A percentile compares a stretch with the other conserved stretches of the same genome.
Conservation (phyloP, 2,113 vertebrate species). For the Miniopterus natalensis region DNA sequence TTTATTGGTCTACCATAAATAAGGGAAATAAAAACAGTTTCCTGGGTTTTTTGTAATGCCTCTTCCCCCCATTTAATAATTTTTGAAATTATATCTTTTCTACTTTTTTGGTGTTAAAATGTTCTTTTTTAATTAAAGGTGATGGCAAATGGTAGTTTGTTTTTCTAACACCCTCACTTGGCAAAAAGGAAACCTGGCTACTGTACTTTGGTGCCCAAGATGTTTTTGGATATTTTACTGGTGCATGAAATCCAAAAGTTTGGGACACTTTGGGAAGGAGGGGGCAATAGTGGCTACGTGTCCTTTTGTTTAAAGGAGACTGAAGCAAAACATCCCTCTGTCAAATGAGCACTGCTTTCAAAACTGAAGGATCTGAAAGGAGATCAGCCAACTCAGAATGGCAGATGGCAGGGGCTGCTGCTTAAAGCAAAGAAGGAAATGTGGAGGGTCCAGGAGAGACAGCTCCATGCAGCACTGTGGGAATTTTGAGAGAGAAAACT, state of each 20-base stretch:
- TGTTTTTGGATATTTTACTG: background rate
- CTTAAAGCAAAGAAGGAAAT: background rate
- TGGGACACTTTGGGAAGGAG: background rate
- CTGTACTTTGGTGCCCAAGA: background rate
- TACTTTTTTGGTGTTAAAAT: background rate
- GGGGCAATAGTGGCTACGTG: background rate
- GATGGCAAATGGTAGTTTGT: background rate
- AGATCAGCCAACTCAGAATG: background rate
- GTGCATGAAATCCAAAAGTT: background rate
- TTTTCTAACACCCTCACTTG: background rate
- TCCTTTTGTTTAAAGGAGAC: slow-evolving; percentile 8
- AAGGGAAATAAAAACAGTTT: background rate
- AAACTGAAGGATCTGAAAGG: background rate
- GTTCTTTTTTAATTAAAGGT: slow-evolving; percentile 22
- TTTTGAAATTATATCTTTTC: background rate
- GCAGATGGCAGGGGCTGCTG: background rate
- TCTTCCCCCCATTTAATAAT: background rate
- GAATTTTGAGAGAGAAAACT: background rate
- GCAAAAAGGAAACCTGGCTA: slow-evolving; percentile 24
- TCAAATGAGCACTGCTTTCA: background rate
- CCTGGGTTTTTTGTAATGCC: background rate
- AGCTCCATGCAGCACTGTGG: accelerated
- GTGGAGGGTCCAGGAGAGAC: background rate
- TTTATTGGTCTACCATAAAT: background rate
- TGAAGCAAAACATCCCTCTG: background rate